Percentiles rank a stretch among this genome's conserved stretches.
phyloP scores from a whole-genome alignment of 2,113 vertebrate species.

The Tauraco erythrolophus region DNA sequence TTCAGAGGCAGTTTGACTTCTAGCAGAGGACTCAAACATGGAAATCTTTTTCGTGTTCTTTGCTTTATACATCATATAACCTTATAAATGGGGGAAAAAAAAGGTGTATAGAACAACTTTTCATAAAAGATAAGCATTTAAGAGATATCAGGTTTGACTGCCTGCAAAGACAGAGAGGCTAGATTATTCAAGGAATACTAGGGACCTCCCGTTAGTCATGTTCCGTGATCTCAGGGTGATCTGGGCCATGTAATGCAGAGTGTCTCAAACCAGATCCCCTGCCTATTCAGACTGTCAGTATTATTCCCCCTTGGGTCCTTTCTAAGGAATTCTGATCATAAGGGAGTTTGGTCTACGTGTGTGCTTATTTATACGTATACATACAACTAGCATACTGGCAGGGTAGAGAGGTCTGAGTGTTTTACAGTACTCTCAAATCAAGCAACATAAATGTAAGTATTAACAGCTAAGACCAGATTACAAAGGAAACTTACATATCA shows the following conservation, averaged over 20 bases:
- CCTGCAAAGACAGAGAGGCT: neutral
- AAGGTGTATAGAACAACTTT: neutral
- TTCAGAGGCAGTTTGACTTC: neutral
- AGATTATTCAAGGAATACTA: neutral
- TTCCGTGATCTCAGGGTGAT: neutral
- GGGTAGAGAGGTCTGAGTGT: neutral
- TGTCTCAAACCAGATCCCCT: neutral
- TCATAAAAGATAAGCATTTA: neutral
- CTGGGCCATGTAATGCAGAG: neutral
- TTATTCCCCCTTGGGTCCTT: neutral
- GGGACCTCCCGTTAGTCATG: rapidly evolving
- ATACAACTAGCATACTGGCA: neutral
- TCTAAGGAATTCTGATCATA: neutral
- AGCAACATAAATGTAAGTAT: neutral
- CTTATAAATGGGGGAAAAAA: neutral
- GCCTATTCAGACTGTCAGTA: neutral
- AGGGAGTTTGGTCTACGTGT: neutral
- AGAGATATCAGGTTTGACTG: neutral
- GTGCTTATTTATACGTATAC: neutral
- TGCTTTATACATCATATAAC: neutral
- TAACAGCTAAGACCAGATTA: neutral
- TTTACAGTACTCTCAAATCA: neutral
- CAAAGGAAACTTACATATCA: neutral
- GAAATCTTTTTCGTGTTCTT: neutral
- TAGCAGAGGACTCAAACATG: neutral